phyloP scores from a whole-genome alignment of 2,113 vertebrate genomes.

The Pterocles gutturalis region DNA sequence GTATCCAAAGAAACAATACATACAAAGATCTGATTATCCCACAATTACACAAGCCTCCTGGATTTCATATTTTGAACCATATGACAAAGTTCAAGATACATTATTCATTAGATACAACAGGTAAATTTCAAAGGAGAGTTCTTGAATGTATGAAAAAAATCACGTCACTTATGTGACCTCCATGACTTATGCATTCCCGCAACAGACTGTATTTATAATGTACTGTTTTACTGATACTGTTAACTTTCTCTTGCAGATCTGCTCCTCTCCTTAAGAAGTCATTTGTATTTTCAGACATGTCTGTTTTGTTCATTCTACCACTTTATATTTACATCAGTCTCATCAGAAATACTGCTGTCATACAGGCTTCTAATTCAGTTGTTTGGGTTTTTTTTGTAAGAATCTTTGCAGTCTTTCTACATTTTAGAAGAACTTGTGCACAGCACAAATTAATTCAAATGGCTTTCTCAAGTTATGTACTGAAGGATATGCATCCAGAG shows the following conservation, averaged over 20 bases:
- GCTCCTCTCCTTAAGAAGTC: neutral
- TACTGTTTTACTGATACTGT: neutral
- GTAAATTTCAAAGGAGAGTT: conserved; percentile 5
- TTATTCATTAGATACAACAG: conserved; percentile 45
- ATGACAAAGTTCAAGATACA: conserved; percentile 23
- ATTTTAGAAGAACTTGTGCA: conserved; percentile 60
- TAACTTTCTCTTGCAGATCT: neutral
- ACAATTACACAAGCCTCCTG: neutral
- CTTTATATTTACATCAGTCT: neutral
- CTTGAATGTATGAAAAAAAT: neutral
- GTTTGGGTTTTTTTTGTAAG: neutral
- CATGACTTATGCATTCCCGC: neutral
- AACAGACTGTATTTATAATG: neutral
- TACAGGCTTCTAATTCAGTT: neutral
- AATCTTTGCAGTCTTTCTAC: neutral
- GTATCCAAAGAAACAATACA: conserved; percentile 1
- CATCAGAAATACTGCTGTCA: neutral
- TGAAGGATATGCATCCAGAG: neutral
- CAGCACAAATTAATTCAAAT: conserved; percentile 60
- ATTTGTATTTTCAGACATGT: neutral
- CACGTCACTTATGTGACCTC: neutral
- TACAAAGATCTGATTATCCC: conserved; percentile 9
- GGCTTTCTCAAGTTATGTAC: neutral
- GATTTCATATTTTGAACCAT: neutral
- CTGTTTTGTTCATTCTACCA: neutral